phyloP scores from a whole-genome alignment of 2,797 vertebrate species.

The Hemitrygon akajei region DNA sequence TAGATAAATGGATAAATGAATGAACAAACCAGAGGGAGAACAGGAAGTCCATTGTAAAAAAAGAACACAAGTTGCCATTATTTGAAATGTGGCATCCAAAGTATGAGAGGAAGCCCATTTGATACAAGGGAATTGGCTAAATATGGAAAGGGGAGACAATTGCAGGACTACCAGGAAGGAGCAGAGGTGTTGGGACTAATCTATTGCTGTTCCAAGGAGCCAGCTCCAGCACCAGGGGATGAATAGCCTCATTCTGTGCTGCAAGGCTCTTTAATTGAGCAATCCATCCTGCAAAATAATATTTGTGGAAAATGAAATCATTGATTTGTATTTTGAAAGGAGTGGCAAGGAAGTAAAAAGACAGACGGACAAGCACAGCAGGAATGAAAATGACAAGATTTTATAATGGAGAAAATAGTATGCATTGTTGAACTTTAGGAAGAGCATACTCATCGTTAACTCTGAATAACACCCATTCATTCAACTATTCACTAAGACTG shows the following conservation, averaged over 20 bases:
- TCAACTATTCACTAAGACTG: constrained; percentile 20
- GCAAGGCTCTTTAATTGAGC: background rate
- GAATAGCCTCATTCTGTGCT: background rate
- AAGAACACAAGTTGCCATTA: background rate
- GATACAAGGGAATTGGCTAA: background rate
- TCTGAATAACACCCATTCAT: constrained; percentile 33
- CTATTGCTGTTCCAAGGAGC: background rate
- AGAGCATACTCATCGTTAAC: background rate
- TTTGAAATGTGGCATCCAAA: background rate
- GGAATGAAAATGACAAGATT: background rate
- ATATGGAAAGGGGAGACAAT: background rate
- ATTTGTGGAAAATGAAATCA: background rate
- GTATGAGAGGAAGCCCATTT: background rate
- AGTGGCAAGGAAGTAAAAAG: background rate
- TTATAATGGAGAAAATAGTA: constrained; percentile 20
- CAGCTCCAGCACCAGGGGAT: background rate
- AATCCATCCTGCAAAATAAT: background rate
- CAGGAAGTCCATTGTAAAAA: background rate
- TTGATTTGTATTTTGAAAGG: constrained; percentile 18
- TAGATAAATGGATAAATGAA: too few species aligned
- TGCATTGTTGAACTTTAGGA: constrained; percentile 9
- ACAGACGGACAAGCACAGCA: background rate
- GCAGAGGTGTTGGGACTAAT: background rate
- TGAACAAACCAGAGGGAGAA: background rate
- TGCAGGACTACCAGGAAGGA: background rate